Evolutionary conservation across 2,113 vertebrate species (phyloP).

Genomic region (Donacobius atricapilla): DNA sequence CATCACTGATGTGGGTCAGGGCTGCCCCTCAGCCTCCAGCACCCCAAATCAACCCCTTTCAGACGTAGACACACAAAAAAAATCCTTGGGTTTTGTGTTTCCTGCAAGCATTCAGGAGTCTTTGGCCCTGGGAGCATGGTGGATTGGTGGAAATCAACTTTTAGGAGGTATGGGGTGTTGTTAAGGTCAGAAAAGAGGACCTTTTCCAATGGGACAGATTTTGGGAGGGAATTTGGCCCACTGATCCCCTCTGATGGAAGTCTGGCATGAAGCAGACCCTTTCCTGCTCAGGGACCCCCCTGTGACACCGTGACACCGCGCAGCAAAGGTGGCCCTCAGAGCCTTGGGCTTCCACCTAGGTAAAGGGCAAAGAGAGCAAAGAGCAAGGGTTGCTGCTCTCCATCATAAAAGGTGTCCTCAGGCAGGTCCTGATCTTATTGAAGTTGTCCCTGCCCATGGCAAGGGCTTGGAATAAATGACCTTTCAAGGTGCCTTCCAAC

Average conservation of each 20-base stretch:
- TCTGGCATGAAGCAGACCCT: not conserved
- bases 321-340: not conserved
- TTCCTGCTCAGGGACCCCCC: not conserved
- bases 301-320: accelerated
- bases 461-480: not conserved
- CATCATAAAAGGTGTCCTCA: accelerated
- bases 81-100: not conserved
- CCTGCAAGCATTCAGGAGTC: not conserved
- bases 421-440: accelerated
- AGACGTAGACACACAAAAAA: not conserved
- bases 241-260: not conserved
- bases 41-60: not conserved
- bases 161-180: not conserved
- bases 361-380: not conserved
- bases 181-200: not conserved
- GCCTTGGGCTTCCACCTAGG: not conserved
- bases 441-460: not conserved
- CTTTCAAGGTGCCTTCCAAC: not conserved
- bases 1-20: not conserved
- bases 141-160: not conserved
- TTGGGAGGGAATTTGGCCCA: not conserved
- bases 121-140: not conserved
- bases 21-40: not conserved
- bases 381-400: not conserved
- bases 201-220: not conserved